phyloP scores from a whole-genome alignment of 64 coral and sea anemone genomes.

The Pachyseris speciosa region DNA sequence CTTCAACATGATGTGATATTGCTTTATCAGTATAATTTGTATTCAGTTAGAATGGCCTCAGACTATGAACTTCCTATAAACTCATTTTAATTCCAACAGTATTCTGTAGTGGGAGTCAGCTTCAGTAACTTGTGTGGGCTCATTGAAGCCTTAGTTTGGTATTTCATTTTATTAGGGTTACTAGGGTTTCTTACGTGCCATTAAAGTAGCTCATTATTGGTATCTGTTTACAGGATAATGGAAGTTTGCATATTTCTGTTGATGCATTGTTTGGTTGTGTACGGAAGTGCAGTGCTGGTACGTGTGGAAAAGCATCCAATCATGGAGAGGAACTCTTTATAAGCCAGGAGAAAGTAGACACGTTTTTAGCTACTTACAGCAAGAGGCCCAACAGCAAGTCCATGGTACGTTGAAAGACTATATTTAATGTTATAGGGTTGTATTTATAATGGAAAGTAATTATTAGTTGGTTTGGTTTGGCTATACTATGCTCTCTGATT shows the following conservation, averaged over 20 bases:
- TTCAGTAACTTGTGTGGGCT: too few species aligned
- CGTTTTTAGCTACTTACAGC: background rate
- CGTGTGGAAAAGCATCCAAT: background rate
- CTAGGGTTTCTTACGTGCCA: background rate
- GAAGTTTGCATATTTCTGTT: constrained; percentile 35
- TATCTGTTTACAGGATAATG: constrained; percentile 34
- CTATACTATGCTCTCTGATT: too few species aligned
- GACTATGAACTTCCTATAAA: too few species aligned
- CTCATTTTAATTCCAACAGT: too few species aligned
- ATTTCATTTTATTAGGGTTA: too few species aligned
- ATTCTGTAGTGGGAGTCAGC: too few species aligned
- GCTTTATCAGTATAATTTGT: too few species aligned
- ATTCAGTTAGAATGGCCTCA: too few species aligned
- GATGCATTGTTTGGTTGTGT: constrained; percentile 62
- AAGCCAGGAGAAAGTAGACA: constrained; percentile 34
- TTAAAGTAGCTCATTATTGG: background rate
- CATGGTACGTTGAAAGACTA: background rate
- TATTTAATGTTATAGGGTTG: background rate
- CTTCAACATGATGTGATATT: background rate
- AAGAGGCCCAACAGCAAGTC: background rate
- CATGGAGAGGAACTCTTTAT: constrained; percentile 1
- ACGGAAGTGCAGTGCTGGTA: constrained; percentile 51
- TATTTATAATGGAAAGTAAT: too few species aligned
- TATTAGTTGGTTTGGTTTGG: too few species aligned
- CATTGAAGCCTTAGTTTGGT: too few species aligned